Conservation (phyloP, 2,113 vertebrate genomes). For the Smithornis capensis region DNA sequence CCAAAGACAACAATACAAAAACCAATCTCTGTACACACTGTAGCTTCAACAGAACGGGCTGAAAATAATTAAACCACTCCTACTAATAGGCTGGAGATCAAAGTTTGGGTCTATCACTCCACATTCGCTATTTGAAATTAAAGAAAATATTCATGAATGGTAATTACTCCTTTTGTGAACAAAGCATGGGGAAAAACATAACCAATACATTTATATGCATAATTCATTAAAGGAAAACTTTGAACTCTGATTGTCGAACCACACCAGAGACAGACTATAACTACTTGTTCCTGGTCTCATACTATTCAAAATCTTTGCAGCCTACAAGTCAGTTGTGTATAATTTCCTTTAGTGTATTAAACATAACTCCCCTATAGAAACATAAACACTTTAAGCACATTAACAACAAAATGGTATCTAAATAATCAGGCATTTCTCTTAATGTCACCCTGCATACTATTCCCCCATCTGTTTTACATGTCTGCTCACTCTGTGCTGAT, state of each 20-base stretch:
- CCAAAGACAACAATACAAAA: neutral
- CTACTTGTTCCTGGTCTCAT: neutral
- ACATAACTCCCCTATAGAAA: neutral
- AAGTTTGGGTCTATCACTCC: slow-evolving; percentile 18
- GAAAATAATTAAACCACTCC: slow-evolving; percentile 22
- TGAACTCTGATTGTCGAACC: slow-evolving; percentile 13
- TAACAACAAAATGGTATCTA: neutral
- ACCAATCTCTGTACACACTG: neutral
- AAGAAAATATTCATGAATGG: slow-evolving; percentile 31
- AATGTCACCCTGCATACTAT: neutral
- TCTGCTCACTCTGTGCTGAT: neutral
- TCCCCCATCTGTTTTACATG: slow-evolving; percentile 1
- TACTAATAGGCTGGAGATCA: slow-evolving; percentile 30
- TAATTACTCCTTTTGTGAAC: slow-evolving; percentile 17
- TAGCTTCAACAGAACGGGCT: neutral
- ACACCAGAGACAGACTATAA: slow-evolving; percentile 9
- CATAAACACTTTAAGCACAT: neutral
- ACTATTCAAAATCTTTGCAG: neutral
- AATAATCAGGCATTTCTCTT: slow-evolving; percentile 1
- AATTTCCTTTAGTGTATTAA: neutral
- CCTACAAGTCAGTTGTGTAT: neutral
- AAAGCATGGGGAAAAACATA: slow-evolving; percentile 29
- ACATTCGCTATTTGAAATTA: neutral
- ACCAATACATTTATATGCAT: slow-evolving; percentile 18
- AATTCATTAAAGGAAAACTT: slow-evolving; percentile 44